Base-by-base conservation (phyloP, 1,140 invertebrate genomes). In the Anastrepha ludens region DNA sequence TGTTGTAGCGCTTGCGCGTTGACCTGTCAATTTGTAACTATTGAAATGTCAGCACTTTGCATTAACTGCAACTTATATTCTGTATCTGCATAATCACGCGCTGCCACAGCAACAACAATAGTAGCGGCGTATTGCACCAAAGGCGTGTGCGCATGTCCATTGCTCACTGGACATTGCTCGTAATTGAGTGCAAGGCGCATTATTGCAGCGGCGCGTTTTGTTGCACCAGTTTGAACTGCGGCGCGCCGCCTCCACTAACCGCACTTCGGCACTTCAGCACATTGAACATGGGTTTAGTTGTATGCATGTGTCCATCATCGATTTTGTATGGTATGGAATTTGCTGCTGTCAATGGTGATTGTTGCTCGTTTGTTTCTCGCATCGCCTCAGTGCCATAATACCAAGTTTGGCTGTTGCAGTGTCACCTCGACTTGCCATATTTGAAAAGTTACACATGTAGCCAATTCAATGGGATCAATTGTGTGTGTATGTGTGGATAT, bases 1-100 rank as follows among this genome's bases (percentile, higher is more conserved):
- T 86, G 29, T 60, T 86, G 60, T 87, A 39, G 58, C 87, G 88
- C 87, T 88, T 92, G 91, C 90, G 91, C 92, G 92, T 93, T 93
- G 91, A 92, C 92, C 92, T 92, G 92, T 93, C 92, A 93, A 92
- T 92, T 92, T 89, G 88, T 89, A 89, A 89, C 91, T 93, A 93
- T 93, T 93, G 92, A 93, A 93, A 93, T 92, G 92, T 93, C 92
- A 93, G 91, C 87, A 74, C 81, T 86, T 86, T 86, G 60, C 59
- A 64, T 85, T 87, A 81, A 81, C 47, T 60, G 29, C 85, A 86
- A 86, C 59, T 86, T 86, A 59, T 81, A 81, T 81, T n/a, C 47
- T 81, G 20, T 81, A 74, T 74, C 64, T 64, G 44, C 59, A 87
- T 87, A 87, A 55, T 67, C 29, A 44, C 65, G 20, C 50, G 41